phyloP scores from a whole-genome alignment of 2,888 invertebrate species.

The Fragum whitleyi region DNA sequence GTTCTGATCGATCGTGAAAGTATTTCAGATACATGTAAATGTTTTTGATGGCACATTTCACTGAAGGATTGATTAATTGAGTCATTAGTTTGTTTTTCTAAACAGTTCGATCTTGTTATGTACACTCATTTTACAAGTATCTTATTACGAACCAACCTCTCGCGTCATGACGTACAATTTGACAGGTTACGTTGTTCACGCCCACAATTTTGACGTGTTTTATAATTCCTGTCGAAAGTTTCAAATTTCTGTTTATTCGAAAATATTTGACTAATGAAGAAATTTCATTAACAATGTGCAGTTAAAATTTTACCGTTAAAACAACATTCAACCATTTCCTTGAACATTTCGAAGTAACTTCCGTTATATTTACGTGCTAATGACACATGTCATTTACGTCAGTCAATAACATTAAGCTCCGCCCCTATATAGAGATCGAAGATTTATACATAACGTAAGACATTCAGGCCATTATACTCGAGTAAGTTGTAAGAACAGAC shows the following conservation, averaged over 20 bases:
- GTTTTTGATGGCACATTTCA: too few relatives aligned
- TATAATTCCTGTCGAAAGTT: background rate
- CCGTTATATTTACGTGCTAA: background rate
- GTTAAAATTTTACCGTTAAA: background rate
- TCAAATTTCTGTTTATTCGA: background rate
- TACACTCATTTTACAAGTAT: background rate
- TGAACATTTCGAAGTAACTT: background rate
- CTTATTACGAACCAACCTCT: background rate
- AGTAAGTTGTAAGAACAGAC: background rate
- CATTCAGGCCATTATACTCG: background rate
- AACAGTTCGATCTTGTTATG: background rate
- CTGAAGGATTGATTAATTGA: background rate
- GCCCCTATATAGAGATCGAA: background rate
- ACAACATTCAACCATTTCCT: conserved; percentile 1
- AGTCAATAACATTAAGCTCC: conserved; percentile 8
- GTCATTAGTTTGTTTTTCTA: background rate
- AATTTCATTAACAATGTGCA: background rate
- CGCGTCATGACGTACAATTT: background rate
- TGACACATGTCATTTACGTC: conserved; percentile 2
- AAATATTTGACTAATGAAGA: too few relatives aligned
- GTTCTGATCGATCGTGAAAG: too few relatives aligned
- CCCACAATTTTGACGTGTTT: background rate
- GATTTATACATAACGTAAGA: background rate
- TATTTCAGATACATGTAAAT: too few relatives aligned
- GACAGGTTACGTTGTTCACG: conserved; percentile 1